Percentiles rank a stretch among this genome's conserved stretches.
Evolutionary conservation across 2,888 invertebrate genomes (phyloP).

Genomic region (Agrochola litura): DNA sequence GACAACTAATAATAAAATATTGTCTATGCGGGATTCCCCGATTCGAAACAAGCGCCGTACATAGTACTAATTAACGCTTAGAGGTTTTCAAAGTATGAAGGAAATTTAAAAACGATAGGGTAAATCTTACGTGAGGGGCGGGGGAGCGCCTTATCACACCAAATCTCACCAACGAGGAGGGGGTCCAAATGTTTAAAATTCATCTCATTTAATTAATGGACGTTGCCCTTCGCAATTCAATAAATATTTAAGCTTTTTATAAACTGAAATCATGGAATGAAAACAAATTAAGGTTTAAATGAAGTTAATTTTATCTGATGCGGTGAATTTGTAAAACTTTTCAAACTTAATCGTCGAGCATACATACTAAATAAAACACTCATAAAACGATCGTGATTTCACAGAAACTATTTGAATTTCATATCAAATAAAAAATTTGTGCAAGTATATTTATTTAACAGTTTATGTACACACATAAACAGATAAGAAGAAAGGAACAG

Average conservation of each 20-base stretch:
- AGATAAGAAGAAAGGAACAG: too few species aligned
- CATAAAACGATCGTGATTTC: background rate
- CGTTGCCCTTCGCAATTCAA: background rate
- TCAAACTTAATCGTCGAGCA: background rate
- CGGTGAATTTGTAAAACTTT: background rate
- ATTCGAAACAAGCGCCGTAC: background rate
- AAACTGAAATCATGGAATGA: too few species aligned
- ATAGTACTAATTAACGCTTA: background rate
- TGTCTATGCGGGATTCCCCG: background rate
- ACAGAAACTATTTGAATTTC: background rate
- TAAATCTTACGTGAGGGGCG: too few species aligned
- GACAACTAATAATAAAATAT: background rate
- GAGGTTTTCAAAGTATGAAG: background rate
- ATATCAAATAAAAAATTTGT: background rate
- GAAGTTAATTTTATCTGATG: background rate
- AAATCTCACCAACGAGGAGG: too few species aligned
- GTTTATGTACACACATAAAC: too few species aligned
- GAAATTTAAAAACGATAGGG: too few species aligned
- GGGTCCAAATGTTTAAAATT: background rate
- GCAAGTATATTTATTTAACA: too few species aligned
- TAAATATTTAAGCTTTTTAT: background rate
- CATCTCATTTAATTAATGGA: too few species aligned
- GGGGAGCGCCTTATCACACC: too few species aligned
- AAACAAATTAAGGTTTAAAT: too few species aligned
- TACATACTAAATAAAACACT: background rate